phyloP scores from a whole-genome alignment of 1,140 invertebrate species.

The Caerostris extrusa region DNA sequence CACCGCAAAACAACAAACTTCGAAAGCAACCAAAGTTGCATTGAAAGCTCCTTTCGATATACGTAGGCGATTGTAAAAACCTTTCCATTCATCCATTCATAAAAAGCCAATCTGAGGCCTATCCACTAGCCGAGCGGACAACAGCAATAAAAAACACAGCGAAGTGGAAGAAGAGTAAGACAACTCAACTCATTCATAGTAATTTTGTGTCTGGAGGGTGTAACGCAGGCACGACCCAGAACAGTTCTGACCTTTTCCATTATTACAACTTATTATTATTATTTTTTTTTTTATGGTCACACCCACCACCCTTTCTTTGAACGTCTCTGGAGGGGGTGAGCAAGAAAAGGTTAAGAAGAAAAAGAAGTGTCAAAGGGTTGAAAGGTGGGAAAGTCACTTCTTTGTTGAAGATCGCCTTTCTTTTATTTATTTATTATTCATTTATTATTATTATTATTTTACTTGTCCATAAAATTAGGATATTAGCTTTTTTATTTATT shows the following conservation, averaged over 20 bases:
- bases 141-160: neutral
- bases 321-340: neutral
- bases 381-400: neutral
- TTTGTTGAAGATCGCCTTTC: neutral
- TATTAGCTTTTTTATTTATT: too few relatives aligned
- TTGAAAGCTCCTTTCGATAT: conserved; percentile 5
- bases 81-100: conserved; percentile 9
- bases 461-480: too few relatives aligned
- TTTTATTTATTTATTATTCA: too few relatives aligned
- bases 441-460: too few relatives aligned
- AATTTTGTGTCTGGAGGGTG: conserved; percentile 39
- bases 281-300: neutral
- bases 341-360: neutral
- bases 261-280: neutral
- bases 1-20: neutral
- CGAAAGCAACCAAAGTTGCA: neutral
- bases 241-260: neutral
- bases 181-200: conserved; percentile 14
- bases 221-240: conserved; percentile 45
- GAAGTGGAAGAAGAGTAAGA: neutral
- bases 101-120: neutral
- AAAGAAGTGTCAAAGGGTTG: neutral
- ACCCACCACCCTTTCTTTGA: neutral
- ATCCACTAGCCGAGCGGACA: neutral
- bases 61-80: conserved; percentile 12